Conservation (phyloP, 2,888 invertebrate species). For the Yponomeuta malinellus region DNA sequence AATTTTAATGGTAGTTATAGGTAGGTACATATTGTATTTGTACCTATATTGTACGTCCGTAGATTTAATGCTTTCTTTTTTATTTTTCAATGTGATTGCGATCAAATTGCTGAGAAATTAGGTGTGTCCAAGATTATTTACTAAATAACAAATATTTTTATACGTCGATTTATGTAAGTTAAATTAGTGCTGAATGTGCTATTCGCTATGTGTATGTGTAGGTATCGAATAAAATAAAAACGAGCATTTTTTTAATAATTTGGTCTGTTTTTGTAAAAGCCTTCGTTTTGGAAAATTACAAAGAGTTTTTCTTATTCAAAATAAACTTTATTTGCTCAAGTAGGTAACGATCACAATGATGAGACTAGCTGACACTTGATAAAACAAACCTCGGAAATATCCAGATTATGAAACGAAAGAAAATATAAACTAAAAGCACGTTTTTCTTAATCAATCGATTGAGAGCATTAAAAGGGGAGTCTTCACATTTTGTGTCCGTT, state of each 20-base stretch:
- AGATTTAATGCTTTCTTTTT: background rate
- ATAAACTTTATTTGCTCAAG: background rate
- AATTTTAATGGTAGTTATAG: background rate
- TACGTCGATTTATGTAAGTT: slow-evolving; percentile 34
- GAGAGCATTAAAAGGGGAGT: background rate
- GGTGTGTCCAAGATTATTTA: background rate
- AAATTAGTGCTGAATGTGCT: background rate
- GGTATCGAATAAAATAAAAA: background rate
- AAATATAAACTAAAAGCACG: too few species aligned
- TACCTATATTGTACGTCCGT: background rate
- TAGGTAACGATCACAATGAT: slow-evolving; percentile 4
- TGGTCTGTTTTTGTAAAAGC: background rate
- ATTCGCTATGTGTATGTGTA: background rate
- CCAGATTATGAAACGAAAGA: background rate
- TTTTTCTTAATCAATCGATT: background rate
- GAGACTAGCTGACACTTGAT: background rate
- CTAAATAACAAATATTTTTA: slow-evolving; percentile 38
- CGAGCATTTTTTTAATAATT: background rate
- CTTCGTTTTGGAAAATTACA: background rate
- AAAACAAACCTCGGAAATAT: background rate
- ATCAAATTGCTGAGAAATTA: slow-evolving; percentile 23
- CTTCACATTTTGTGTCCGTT: background rate
- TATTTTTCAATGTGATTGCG: slow-evolving; percentile 25
- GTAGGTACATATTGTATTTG: background rate
- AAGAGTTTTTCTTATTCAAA: background rate